Evolutionary conservation across 1,140 invertebrate genomes (phyloP), one percentile per base, ranked within the genome.

Genomic region (roundworm (Caenorhabditis elegans)): DNA sequence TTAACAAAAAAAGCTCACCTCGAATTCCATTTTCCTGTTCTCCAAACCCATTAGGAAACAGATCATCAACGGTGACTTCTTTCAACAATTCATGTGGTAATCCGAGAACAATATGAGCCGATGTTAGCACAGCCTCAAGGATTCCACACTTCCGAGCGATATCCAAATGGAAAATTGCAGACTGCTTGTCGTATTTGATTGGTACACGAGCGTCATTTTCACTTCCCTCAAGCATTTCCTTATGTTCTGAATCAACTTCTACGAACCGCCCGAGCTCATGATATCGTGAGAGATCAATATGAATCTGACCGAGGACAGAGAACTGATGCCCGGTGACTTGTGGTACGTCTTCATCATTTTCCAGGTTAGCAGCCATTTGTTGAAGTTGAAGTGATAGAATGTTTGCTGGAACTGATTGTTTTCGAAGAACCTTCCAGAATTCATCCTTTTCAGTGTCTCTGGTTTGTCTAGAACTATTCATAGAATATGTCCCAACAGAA

Each of bases 281-380:
- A 86, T 93, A 93, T 81, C 92, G 91, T 13, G 92, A 91, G 84
- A 93, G 86, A 82, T 92, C 92, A 82, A 92, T 90, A 87, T 93
- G 92, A 83, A 93, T 90, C 90, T 92, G 87, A 55, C 84, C 84
- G 22, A 86, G 77, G 82, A 86, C 55, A 13, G 49, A 75, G 19
- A 48, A 49, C 8, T 75, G 34, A 47, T 83, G 82, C 36, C 22
- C 51, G n/a, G 17, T 51, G 19, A 60, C 55, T 31, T 26, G 17
- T 3, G n/a, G 34, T 11, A 19, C 19, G 13, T 46, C 34, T 17
- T 39, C 53, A 15, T 47, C 51, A 13, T 89, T 76, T 91, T 91
- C 91, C 34, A 60, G 26, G 11, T 78, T 47, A 3, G 55, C 46
- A 8, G 46, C 76, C 34, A 39, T 36, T 36, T 77, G 76, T 55